Conservation (phyloP, 2,797 vertebrate species). For the Catamblyrhynchus diadema region DNA sequence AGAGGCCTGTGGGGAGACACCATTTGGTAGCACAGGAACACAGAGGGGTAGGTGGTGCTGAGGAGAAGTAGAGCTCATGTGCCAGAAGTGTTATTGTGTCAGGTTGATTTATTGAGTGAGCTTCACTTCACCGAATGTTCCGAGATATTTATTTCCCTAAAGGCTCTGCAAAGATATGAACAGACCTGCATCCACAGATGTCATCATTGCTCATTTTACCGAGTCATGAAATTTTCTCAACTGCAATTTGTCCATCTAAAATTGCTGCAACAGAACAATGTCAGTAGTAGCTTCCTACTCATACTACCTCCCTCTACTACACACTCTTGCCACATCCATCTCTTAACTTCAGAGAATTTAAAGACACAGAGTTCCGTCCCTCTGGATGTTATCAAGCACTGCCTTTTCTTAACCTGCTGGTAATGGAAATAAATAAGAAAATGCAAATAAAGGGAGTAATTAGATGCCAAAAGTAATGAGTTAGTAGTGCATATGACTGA, state of each 20-base stretch:
- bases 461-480: background rate
- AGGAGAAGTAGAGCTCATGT: slow-evolving; percentile 89
- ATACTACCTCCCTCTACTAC: slow-evolving; percentile 46
- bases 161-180: slow-evolving; percentile 99
- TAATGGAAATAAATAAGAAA: background rate
- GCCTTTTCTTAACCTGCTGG: background rate
- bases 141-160: slow-evolving; percentile 99
- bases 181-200: slow-evolving; percentile 99
- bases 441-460: background rate
- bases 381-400: slow-evolving; percentile 58
- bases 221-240: slow-evolving; percentile 99
- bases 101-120: slow-evolving; percentile 99
- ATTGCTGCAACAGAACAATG: slow-evolving; percentile 83
- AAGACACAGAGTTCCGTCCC: slow-evolving; percentile 18
- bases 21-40: slow-evolving; percentile 97
- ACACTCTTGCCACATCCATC: slow-evolving; percentile 45
- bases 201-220: slow-evolving; percentile 99
- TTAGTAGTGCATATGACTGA: background rate
- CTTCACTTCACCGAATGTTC: slow-evolving; percentile 99
- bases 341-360: slow-evolving; percentile 62
- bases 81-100: slow-evolving; percentile 99
- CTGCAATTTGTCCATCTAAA: slow-evolving; percentile 87
- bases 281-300: slow-evolving; percentile 79
- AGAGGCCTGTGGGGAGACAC: slow-evolving; percentile 98
- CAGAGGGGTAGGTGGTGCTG: slow-evolving; percentile 95